Evolutionary conservation across 2,113 vertebrate species (phyloP).

Genomic region (Dasypus novemcinctus): DNA sequence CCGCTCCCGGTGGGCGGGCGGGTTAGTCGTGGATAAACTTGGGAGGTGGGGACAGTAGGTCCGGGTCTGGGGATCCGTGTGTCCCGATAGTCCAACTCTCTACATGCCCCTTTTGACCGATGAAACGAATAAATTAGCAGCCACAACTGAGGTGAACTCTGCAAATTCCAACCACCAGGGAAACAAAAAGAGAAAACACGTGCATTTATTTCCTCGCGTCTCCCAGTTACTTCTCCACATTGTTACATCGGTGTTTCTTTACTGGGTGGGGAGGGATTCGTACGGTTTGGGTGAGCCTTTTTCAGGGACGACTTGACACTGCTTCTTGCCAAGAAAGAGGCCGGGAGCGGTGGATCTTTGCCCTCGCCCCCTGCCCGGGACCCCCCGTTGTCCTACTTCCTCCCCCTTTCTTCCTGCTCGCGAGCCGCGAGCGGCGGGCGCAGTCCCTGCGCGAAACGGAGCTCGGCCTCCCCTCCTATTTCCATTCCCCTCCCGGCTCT

Average conservation of each 20-base stretch:
- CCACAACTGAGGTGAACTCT: constrained; percentile 56
- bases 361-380: not conserved
- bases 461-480: not conserved
- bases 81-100: not conserved
- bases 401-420: constrained; percentile 25
- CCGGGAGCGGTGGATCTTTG: not conserved
- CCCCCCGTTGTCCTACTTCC: constrained; percentile 46
- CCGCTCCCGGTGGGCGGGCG: constrained; percentile 75
- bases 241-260: not conserved
- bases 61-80: not conserved
- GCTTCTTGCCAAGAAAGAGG: not conserved
- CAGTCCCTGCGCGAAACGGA: not conserved
- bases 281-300: not conserved
- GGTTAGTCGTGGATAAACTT: constrained; percentile 79
- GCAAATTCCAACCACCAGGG: constrained; percentile 65
- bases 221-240: constrained; percentile 58
- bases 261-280: not conserved
- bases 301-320: not conserved
- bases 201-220: constrained; percentile 65
- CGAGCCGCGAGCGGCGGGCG: not conserved
- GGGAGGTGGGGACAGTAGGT: constrained; percentile 50
- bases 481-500: not conserved
- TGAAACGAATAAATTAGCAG: constrained; percentile 50
- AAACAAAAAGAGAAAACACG: constrained; percentile 78
- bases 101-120: not conserved